phyloP scores from a whole-genome alignment of 2,888 invertebrate genomes.

The Cylloceria caligata region DNA sequence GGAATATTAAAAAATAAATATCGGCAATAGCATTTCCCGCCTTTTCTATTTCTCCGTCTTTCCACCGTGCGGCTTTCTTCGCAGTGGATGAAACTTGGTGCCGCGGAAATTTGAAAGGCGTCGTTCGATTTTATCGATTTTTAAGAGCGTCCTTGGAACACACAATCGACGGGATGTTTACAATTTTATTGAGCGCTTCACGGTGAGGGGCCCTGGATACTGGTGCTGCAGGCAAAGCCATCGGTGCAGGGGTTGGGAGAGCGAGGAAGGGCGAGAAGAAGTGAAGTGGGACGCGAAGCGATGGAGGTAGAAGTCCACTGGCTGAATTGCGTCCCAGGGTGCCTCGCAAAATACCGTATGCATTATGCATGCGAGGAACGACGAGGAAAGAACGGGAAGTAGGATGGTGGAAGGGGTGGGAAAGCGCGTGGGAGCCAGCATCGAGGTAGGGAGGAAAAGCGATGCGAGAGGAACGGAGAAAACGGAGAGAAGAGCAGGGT shows the following conservation, averaged over 20 bases:
- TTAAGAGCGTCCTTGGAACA: conserved; percentile 23
- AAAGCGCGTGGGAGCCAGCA: conserved; percentile 22
- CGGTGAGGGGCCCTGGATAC: background rate
- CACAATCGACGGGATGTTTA: conserved; percentile 66
- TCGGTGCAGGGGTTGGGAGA: background rate
- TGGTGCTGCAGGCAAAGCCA: conserved; percentile 10
- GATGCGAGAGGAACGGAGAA: conserved; percentile 28
- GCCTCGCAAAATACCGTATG: conserved; percentile 81
- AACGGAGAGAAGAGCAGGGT: conserved; percentile 21
- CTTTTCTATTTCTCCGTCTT: background rate
- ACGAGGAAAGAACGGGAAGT: conserved; percentile 35
- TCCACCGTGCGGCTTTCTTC: background rate
- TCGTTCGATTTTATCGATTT: conserved; percentile 53
- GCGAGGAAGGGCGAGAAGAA: conserved; percentile 27
- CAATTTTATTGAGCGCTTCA: conserved; percentile 63
- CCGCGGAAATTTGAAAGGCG: conserved; percentile 21
- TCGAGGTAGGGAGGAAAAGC: conserved; percentile 35
- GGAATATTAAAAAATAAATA: background rate
- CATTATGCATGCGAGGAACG: conserved; percentile 80
- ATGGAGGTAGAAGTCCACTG: conserved; percentile 67
- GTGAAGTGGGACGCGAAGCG: conserved; percentile 54
- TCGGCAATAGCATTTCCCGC: background rate
- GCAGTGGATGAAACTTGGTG: background rate
- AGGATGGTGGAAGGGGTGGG: background rate
- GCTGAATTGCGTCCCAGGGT: conserved; percentile 69